These are phyloP conservation scores for Callionymus lyra DNA, from an alignment of 2,113 vertebrate species.

Conservation along the genomic window DNA sequence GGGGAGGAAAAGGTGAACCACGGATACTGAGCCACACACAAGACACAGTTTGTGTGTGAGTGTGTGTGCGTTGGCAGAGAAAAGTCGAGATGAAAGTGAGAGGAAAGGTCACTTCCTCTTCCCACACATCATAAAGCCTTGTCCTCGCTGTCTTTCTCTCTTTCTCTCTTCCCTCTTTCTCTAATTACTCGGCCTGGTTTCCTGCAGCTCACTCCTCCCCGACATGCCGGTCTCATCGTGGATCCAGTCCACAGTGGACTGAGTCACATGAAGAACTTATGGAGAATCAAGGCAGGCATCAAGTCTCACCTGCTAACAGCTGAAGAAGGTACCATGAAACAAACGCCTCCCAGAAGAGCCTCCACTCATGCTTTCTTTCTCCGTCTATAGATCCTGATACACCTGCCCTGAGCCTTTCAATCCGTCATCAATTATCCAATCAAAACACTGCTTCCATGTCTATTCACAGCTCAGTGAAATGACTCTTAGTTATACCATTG, in stretches of 20 bases:
- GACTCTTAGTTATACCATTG: too few species aligned
- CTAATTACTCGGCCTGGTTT: constrained; percentile 51
- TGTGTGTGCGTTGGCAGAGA: constrained; percentile 15
- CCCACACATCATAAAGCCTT: constrained; percentile 54
- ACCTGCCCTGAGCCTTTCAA: constrained; percentile 9
- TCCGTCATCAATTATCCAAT: too few species aligned
- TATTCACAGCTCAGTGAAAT: too few species aligned
- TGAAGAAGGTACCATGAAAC: constrained; percentile 49
- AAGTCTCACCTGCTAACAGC: constrained; percentile 62
- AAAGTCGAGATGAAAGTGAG: constrained; percentile 50
- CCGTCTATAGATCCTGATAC: constrained; percentile 22
- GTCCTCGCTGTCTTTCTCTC: constrained; percentile 41
- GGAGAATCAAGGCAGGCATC: constrained; percentile 37
- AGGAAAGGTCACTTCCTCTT: constrained; percentile 55
- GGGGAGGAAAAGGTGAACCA: constrained; percentile 15
- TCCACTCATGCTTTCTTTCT: constrained; percentile 7
- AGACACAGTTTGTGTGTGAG: not conserved
- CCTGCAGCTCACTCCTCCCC: constrained; percentile 25
- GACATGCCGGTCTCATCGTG: constrained; percentile 48
- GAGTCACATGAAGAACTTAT: constrained; percentile 61
- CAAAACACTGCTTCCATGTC: too few species aligned
- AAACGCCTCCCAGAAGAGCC: constrained; percentile 39
- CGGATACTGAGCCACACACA: not conserved
- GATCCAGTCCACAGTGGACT: constrained; percentile 56
- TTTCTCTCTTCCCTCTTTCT: constrained; percentile 32